Conservation (phyloP, 1,140 invertebrate species). For the Monomorium pharaonis region DNA sequence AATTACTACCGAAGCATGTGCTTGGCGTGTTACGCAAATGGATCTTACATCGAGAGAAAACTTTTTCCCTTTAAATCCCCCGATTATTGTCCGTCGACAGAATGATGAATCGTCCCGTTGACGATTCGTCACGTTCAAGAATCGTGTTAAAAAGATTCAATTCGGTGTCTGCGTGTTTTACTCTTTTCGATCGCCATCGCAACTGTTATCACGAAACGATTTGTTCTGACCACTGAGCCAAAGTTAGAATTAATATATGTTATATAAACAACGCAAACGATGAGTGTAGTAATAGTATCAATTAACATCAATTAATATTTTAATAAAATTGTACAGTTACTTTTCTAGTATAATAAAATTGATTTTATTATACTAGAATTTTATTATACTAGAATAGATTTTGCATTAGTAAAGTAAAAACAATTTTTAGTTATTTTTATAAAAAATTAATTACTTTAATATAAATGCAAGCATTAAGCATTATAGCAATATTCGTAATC, state of each 20-base stretch:
- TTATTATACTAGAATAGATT: no score
- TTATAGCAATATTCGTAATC: not conserved
- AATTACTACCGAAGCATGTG: constrained; percentile 37
- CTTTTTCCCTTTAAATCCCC: constrained; percentile 11
- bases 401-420: not conserved
- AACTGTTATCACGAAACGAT: not conserved
- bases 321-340: not conserved
- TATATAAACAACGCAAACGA: constrained; percentile 58
- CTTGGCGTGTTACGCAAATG: constrained; percentile 21
- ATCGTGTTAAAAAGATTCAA: not conserved
- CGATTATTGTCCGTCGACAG: constrained; percentile 7
- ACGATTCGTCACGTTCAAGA: not conserved
- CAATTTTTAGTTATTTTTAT: not conserved
- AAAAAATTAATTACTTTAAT: not conserved
- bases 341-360: not conserved
- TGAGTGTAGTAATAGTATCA: not conserved
- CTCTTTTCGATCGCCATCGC: not conserved
- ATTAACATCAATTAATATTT: not conserved
- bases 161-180: not conserved
- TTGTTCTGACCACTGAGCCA: not conserved
- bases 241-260: constrained; percentile 40
- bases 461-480: not conserved
- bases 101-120: constrained; percentile 52
- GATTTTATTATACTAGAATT: no score
- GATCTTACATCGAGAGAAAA: not conserved